Evolutionary conservation across 2,113 vertebrate genomes (phyloP), one percentile per base, ranked within the genome.

Genomic region (Chlorodrepanis virens): DNA sequence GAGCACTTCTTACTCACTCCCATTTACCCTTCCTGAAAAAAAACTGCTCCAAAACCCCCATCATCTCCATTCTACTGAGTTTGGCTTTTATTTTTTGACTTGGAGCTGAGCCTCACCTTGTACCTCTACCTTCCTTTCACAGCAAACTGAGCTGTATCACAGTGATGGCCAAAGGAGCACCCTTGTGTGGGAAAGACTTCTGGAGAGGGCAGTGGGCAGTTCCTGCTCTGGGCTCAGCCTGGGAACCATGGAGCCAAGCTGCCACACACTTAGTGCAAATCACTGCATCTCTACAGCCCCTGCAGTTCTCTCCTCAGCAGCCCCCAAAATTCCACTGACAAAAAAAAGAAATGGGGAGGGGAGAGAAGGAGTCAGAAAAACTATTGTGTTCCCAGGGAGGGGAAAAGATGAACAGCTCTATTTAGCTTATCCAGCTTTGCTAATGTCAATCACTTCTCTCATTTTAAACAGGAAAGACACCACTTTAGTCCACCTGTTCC

Each of bases 401-500:
- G 15, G 22, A 35, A 49, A 79, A 90, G 94, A 77, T 52, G 75
- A 95, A 60, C 39, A 79, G 64, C 65, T 78, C 89, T 68, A 23
- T 91, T 89, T 75, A 85, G 81, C 35, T 80, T 79, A 68, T 53
- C 79, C 60, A 89, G 64, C 85, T 83, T 91, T 87, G 86, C 78
- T 85, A 61, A 96, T 89, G 95, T 91, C 92, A 96, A 96, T 96
- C 97, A 91, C 72, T 90, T 94, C 76, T 94, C 94, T 97, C 89
- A 60, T 97, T 97, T 95, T 84, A 94, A 90, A 93, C 93, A 89
- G 97, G 96, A 97, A 97, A 96, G 95, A 83, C 74, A 76, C 96
- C 94, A 97, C 97, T 97, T 97, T 95, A 95, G 94, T 98, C 97
- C 98, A 99, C 98, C 98, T 99, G 98, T 98, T 98, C 96, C 97